Evolutionary conservation across 2,888 invertebrate genomes (phyloP).

Genomic region (Petrolisthes cinctipes): DNA sequence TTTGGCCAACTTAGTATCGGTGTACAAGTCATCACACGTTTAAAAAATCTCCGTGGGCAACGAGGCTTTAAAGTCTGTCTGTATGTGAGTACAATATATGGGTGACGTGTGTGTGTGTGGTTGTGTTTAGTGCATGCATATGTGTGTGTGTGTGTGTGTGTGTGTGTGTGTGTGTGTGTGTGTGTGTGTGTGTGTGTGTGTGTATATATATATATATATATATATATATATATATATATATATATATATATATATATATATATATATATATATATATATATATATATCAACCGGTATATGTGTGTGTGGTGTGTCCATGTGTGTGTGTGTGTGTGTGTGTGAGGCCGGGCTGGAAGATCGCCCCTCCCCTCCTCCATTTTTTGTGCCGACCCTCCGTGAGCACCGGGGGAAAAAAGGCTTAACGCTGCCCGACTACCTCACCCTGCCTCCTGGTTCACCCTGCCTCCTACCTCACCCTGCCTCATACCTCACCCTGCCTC

Average conservation of each 20-base stretch:
- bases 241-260: slow-evolving; percentile 14
- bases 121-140: background rate
- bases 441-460: background rate
- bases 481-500: background rate
- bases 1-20: too few species aligned
- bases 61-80: too few species aligned
- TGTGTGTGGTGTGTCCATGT: background rate
- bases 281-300: background rate
- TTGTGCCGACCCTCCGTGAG: background rate
- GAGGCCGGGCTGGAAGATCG: background rate
- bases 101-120: too few species aligned
- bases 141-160: slow-evolving; percentile 1
- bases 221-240: slow-evolving; percentile 30
- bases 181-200: background rate
- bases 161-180: background rate
- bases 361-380: background rate
- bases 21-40: too few species aligned
- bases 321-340: background rate
- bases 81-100: too few species aligned
- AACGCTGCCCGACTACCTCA: background rate
- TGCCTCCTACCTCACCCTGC: background rate
- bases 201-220: slow-evolving; percentile 26
- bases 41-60: too few species aligned
- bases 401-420: background rate
- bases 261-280: slow-evolving; percentile 4